A percentile compares a stretch with the other conserved stretches of the same genome.
Conservation (phyloP, 1,140 invertebrate genomes). For the Cecropterus lyciades region DNA sequence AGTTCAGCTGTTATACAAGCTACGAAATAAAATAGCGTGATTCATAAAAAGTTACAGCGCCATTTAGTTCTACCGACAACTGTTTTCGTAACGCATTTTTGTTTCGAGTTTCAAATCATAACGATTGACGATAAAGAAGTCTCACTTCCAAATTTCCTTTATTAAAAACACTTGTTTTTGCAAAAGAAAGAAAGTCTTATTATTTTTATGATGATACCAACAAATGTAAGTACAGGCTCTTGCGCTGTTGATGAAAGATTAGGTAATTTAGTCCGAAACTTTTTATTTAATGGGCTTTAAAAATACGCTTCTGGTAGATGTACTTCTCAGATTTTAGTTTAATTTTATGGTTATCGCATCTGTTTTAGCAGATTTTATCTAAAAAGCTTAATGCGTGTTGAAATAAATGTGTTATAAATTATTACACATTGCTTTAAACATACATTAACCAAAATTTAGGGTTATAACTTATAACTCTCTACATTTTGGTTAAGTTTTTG, state of each 20-base stretch:
- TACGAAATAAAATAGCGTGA: too few species aligned
- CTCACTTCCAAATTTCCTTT: too few species aligned
- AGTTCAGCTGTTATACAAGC: too few species aligned
- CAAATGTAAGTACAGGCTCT: neutral
- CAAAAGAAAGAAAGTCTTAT: neutral
- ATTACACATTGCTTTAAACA: neutral
- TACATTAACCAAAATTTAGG: too few species aligned
- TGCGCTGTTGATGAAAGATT: conserved; percentile 34
- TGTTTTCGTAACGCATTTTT: too few species aligned
- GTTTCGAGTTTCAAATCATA: too few species aligned
- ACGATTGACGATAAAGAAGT: too few species aligned
- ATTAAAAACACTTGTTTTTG: neutral
- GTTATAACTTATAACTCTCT: too few species aligned
- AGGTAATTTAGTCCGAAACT: conserved; percentile 32
- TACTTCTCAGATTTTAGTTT: conserved; percentile 11
- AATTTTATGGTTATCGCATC: conserved; percentile 15
- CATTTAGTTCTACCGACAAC: too few species aligned
- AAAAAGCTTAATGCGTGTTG: conserved; percentile 12
- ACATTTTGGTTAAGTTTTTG: too few species aligned
- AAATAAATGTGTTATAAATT: neutral
- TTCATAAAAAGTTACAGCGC: too few species aligned
- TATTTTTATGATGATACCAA: neutral
- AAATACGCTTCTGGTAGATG: conserved; percentile 17
- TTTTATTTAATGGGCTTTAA: conserved; percentile 33
- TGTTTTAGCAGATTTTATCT: conserved; percentile 15